Conservation (phyloP, 2,888 invertebrate species). For the Onthophagus sagittarius region DNA sequence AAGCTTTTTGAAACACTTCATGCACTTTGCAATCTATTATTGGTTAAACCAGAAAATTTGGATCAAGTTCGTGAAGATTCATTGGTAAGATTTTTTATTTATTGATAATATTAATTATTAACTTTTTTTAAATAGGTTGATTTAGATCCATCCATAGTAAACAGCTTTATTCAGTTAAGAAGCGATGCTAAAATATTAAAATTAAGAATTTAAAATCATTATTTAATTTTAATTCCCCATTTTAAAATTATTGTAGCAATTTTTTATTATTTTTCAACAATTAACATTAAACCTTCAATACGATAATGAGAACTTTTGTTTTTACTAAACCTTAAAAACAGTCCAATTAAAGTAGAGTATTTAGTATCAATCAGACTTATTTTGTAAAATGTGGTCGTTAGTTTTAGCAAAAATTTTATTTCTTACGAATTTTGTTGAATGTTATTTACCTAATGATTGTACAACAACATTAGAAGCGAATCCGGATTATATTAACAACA, state of each 20-base stretch:
- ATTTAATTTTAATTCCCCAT: not conserved
- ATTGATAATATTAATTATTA: not conserved
- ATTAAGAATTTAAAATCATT: slow-evolving; percentile 11
- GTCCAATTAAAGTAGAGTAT: no score
- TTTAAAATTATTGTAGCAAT: not conserved
- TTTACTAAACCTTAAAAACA: no score
- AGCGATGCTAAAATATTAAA: slow-evolving; percentile 77
- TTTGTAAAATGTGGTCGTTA: no score
- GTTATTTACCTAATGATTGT: no score
- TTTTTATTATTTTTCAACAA: not conserved
- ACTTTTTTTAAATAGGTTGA: slow-evolving; percentile 65
- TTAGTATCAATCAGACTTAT: no score
- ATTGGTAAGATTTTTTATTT: slow-evolving; percentile 60
- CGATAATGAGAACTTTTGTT: no score
- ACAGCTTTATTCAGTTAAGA: slow-evolving; percentile 90
- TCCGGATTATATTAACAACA: no score
- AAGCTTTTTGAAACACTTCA: slow-evolving; percentile 94
- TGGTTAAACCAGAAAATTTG: slow-evolving; percentile 94
- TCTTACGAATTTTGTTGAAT: no score
- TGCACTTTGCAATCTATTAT: slow-evolving; percentile 89
- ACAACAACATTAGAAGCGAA: no score
- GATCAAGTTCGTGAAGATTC: slow-evolving; percentile 95
- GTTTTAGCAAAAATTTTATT: no score
- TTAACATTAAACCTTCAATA: no score
- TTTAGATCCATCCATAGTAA: slow-evolving; percentile 82